Conservation (phyloP, 2,797 vertebrate species). For the Tapera naevia region DNA sequence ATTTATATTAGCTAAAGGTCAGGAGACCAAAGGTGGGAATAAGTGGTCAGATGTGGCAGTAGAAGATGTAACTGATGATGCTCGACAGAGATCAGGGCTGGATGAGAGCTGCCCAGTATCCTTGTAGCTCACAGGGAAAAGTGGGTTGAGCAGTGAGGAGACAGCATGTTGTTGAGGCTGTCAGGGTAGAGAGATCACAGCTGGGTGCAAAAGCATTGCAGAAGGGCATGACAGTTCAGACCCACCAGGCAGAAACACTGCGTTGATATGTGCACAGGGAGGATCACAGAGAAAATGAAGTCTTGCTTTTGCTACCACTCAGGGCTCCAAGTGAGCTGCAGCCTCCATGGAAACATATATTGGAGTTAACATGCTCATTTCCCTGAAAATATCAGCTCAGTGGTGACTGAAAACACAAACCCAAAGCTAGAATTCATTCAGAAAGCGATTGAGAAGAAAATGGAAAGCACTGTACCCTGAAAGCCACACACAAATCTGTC, state of each 20-base stretch:
- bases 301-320: background rate
- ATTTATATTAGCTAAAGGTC: constrained; percentile 14
- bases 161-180: background rate
- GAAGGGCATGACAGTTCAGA: background rate
- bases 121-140: background rate
- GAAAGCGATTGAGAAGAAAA: background rate
- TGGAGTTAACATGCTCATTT: background rate
- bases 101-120: background rate
- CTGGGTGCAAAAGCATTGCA: background rate
- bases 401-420: background rate
- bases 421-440: background rate
- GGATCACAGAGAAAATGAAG: background rate
- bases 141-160: background rate
- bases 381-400: background rate
- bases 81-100: background rate
- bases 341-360: background rate
- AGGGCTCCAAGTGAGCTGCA: background rate
- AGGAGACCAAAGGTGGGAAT: background rate
- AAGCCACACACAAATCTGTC: background rate
- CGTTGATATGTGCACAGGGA: background rate
- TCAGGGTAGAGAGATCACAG: background rate
- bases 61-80: background rate
- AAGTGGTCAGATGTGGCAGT: background rate
- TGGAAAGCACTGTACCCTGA: background rate
- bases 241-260: too few species aligned